Evolutionary conservation across 64 coral and sea anemone species (phyloP).

Genomic region (Trachythela sp.): DNA sequence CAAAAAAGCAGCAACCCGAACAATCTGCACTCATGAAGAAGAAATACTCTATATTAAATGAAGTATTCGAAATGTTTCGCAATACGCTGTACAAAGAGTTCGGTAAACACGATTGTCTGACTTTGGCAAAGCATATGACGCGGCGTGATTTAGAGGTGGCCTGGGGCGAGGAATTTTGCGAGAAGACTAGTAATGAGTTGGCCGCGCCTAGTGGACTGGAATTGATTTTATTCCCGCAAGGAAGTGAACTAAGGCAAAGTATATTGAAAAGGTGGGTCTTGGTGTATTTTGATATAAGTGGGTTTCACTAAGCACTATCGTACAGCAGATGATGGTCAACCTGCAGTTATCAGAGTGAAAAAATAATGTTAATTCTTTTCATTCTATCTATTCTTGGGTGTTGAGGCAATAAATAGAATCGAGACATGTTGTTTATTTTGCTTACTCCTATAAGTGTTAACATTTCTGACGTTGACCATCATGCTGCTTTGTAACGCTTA

Average conservation of each 20-base stretch:
- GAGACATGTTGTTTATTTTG: no score
- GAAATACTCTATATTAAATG: constrained; percentile 5
- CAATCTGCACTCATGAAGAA: not conserved
- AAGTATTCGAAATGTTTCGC: constrained; percentile 15
- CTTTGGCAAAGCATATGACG: constrained; percentile 5
- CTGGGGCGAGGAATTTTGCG: not conserved
- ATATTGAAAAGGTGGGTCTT: not conserved
- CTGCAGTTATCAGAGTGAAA: no score
- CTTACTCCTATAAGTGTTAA: no score
- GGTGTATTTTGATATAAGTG: not conserved
- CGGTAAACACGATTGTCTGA: not conserved
- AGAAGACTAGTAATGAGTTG: not conserved
- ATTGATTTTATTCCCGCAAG: not conserved
- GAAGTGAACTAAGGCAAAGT: not conserved
- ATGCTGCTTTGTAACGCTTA: no score
- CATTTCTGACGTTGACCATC: no score
- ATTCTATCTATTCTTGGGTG: not conserved
- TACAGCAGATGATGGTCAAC: no score
- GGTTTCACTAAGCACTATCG: no score
- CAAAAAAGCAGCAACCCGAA: not conserved
- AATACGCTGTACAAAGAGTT: not conserved
- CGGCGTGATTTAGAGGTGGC: not conserved
- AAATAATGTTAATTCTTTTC: no score
- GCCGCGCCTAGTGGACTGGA: not conserved
- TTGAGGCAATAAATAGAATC: no score